Evolutionary conservation across 2,113 vertebrate species (phyloP), one percentile per base, ranked within the genome.

Genomic region (Centropristis striata): DNA sequence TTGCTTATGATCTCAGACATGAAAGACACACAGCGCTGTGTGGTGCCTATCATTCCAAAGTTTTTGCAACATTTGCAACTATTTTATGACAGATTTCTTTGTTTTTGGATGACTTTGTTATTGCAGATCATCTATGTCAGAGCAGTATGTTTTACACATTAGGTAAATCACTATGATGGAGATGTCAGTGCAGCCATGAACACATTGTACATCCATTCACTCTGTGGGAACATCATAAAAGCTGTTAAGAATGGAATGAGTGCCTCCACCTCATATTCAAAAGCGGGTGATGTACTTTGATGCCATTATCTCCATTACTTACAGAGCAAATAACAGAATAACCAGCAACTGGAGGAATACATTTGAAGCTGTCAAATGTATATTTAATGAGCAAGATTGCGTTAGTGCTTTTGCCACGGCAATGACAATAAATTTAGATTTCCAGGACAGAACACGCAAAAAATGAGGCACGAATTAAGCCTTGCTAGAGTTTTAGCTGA

Each of bases 261-360:
- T 55, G 73, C 70, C 28, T 77, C 46, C 37, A 39, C 27, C 50
- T 75, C 53, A 28, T 5, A 49, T 70, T 57, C 53, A 74, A 71
- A 14, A 53, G 12, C 32, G 36, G 51, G 23, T 4, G 58, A 81
- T 54, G 53, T 75, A 75, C 76, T 81, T 85, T 39, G 78, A 60
- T 55, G 44, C 41, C 64, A 88, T 87, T 87, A 87, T 84, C 76
- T 79, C 9, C 58, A 55, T 86, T 84, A 88, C 71, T 85, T 72
- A 75, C 68, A 58, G 73, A 72, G 49, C 59, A 86, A 76, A 74
- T 78, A 67, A 75, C 44, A 67, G 70, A 47, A 82, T 71, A 80
- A 83, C 32, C 57, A 81, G 82, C 18, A 61, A 67, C 41, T 32
- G 8, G 25, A 85, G 74, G 73, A 63, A 83, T 72, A 59, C 44